Conservation (phyloP, 2,113 vertebrate species). For the Empidonax traillii region DNA sequence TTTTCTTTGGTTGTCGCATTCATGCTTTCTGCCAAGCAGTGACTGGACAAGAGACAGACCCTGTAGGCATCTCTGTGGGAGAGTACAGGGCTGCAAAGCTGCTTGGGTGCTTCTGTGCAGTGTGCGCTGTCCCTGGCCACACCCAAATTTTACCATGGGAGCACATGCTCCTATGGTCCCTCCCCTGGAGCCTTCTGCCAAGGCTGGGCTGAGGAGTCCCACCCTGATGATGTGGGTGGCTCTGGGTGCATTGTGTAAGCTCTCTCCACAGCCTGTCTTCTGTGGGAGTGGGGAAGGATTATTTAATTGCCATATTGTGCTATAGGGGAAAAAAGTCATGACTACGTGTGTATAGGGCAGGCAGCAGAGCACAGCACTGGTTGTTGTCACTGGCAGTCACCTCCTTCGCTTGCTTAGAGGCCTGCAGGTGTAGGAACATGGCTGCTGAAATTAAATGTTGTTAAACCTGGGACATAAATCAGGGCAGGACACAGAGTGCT, state of each 20-base stretch:
- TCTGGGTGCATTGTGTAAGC: accelerated
- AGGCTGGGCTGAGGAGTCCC: not conserved
- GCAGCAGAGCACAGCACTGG: not conserved
- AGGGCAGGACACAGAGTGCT: not conserved
- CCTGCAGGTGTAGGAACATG: accelerated
- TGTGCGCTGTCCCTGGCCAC: not conserved
- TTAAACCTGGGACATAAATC: not conserved
- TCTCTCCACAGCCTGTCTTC: not conserved
- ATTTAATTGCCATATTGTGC: not conserved
- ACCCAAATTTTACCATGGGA: not conserved
- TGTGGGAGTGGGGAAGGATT: not conserved
- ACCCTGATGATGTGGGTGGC: accelerated
- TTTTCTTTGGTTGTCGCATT: not conserved
- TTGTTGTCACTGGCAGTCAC: not conserved
- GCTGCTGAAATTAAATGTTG: not conserved
- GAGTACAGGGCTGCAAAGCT: accelerated
- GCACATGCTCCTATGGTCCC: accelerated
- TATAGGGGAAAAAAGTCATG: not conserved
- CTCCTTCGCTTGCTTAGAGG: not conserved
- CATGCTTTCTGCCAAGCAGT: not conserved
- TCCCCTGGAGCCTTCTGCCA: accelerated
- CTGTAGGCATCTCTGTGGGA: not conserved
- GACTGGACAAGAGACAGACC: not conserved
- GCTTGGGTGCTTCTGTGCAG: not conserved
- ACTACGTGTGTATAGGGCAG: accelerated